A percentile compares a stretch with the other conserved stretches of the same genome.
Evolutionary conservation across 2,797 vertebrate genomes (phyloP).

Genomic region (Dermochelys coriacea): DNA sequence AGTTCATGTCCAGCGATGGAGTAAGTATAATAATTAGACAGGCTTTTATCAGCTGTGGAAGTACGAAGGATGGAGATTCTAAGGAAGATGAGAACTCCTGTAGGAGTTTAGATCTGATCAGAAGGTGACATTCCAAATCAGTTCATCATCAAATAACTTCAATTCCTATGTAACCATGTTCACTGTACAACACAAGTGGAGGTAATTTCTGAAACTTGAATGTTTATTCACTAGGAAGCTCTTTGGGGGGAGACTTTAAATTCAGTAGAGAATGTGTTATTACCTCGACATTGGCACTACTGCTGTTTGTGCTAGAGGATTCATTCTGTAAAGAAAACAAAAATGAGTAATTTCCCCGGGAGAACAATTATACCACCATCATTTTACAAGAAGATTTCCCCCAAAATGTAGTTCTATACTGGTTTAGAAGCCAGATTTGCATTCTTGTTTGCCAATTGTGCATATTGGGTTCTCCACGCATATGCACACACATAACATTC

Average conservation of each 20-base stretch:
- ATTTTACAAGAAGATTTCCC: not conserved
- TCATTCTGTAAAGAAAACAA: slow-evolving; percentile 57
- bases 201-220: not conserved
- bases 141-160: not conserved
- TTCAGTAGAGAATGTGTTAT: not conserved
- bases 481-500: not conserved
- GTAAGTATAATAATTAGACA: not conserved
- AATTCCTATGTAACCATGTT: not conserved
- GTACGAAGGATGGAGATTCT: not conserved
- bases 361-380: not conserved
- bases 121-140: not conserved
- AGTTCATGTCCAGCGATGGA: not conserved
- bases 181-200: not conserved
- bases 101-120: not conserved
- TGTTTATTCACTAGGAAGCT: not conserved
- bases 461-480: not conserved
- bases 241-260: not conserved
- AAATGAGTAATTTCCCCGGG: not conserved
- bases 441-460: not conserved
- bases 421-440: not conserved
- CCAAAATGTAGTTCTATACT: not conserved
- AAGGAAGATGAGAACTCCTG: not conserved
- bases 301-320: slow-evolving; percentile 56
- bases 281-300: slow-evolving; percentile 60
- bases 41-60: not conserved